These are phyloP conservation scores for Valencia hispanica DNA, from an alignment of 2,797 vertebrate species.

Conservation along the genomic window DNA sequence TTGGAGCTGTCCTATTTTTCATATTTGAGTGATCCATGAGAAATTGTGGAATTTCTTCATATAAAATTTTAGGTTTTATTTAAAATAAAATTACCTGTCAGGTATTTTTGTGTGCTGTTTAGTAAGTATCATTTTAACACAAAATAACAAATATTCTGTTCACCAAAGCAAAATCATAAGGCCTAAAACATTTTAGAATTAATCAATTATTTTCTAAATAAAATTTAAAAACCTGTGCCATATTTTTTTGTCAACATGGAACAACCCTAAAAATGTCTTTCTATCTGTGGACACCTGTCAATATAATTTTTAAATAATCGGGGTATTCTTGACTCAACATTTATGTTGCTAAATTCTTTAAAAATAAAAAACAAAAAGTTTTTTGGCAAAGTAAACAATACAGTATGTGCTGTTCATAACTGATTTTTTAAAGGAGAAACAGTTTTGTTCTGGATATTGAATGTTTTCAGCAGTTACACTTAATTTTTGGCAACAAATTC, in stretches of 20 bases:
- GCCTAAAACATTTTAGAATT: no score
- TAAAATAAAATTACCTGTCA: not conserved
- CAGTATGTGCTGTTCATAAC: conserved; percentile 18
- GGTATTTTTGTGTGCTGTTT: not conserved
- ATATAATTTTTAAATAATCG: no score
- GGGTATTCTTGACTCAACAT: not conserved
- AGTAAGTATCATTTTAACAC: not conserved
- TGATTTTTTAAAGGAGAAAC: conserved; percentile 34
- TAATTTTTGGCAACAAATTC: conserved; percentile 41
- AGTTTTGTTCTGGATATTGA: conserved; percentile 37
- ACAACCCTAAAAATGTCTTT: no score
- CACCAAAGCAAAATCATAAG: no score
- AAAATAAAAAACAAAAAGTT: not conserved
- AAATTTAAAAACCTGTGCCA: no score
- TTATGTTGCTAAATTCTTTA: not conserved
- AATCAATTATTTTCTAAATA: no score
- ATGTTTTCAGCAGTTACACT: conserved; percentile 51
- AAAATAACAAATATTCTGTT: not conserved
- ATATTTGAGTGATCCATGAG: not conserved
- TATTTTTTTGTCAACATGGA: no score
- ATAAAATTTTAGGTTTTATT: no score
- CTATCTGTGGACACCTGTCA: no score
- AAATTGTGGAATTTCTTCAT: no score
- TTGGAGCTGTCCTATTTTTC: no score
- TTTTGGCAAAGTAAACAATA: conserved; percentile 21